Evolutionary conservation across 2,797 vertebrate species (phyloP), one percentile per base, ranked within the genome.

Genomic region (Forpus xanthops): DNA sequence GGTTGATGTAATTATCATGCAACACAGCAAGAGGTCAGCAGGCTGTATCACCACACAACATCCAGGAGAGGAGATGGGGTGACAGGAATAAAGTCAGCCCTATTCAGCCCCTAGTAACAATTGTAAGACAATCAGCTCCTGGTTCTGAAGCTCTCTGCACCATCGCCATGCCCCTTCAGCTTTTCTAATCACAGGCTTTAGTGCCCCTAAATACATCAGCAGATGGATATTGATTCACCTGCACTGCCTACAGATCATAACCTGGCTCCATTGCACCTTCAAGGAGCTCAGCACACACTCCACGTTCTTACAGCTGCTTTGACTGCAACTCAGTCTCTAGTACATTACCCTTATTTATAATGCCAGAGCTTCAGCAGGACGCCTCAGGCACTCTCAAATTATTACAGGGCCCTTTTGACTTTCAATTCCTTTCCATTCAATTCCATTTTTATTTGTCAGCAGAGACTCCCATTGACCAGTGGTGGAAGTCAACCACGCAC

Each of bases 311-410:
- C n/a, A 62, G 94, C 56, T 39, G 88, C 88, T 96, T 83, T 95
- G 95, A 97, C 77, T 97, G 91, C 94, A 92, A 90, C 81, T 92
- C 97, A 89, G 72, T 47, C 94, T 89, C 93, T 81, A 95, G 94
- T 94, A 95, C 92, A 92, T 97, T 97, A 97, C 96, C 92, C 94
- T 97, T 96, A 97, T 97, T 98, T 97, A 96, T 91, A 97, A 97
- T 53, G 31, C 77, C 89, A 24, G 81, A 61, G 31, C 93, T 86
- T 84, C 83, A 49, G 64, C 68, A 14, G 39, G 68, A 62, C 9
- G 96, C 97, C 96, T 87, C 72, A 60, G 97, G 97, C 96, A 12
- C 6, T 91, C 75, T 33, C 9, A 85, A 96, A 97, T 97, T 97
- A 98, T 97, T 97, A 96, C 90, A 96, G 94, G 73, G 95, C 85